Evolutionary conservation across 2,113 vertebrate genomes (phyloP), one percentile per base, ranked within the genome.

Genomic region (Rhinoderma darwinii): DNA sequence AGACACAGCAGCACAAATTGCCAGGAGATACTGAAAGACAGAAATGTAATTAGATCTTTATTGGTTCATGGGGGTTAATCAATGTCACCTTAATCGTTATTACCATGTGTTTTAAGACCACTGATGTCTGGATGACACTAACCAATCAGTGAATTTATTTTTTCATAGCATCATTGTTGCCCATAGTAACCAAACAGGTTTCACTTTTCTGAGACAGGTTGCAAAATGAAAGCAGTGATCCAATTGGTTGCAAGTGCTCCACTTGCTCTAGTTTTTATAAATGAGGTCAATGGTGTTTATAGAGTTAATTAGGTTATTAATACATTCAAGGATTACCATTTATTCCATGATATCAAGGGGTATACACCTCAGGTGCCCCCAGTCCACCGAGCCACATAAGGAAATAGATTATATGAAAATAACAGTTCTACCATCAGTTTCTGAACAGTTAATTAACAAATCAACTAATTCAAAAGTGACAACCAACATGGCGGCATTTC

Each of bases 41-140:
- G 3, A 39, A 63, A 27, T 30, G n/a, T 66, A 30, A 82, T 82
- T 44, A 63, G 39, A 18, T 82, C 50, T 25, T 25, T 80, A 37
- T 37, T n/a, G 37, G 25, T 39, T 66, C 41, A 59, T 25, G 66
- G 59, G 79, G 79, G 79, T 82, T 82, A 44, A 82, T 82, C 79
- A 66, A 66, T 44, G 79, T 44, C 79, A 63, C 59, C 2, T 61
- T 43, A 61, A 61, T 63, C 79, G 10, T 44, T 44, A 82, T 30
- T 66, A 59, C 63, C 54, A 81, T 22, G 25, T 63, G 78, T 18
- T 54, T 79, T 63, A 18, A n/a, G 35, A 39, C 43, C 20, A 2
- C 37, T 10, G 5, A 8, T 44, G 14, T 20, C 25, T 43, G 18
- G 35, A 66, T 44, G 39, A 32, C 41, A 30, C n/a, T 20, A n/a